Base-by-base conservation (phyloP, 1,140 invertebrate genomes). In the Procambarus clarkii region DNA sequence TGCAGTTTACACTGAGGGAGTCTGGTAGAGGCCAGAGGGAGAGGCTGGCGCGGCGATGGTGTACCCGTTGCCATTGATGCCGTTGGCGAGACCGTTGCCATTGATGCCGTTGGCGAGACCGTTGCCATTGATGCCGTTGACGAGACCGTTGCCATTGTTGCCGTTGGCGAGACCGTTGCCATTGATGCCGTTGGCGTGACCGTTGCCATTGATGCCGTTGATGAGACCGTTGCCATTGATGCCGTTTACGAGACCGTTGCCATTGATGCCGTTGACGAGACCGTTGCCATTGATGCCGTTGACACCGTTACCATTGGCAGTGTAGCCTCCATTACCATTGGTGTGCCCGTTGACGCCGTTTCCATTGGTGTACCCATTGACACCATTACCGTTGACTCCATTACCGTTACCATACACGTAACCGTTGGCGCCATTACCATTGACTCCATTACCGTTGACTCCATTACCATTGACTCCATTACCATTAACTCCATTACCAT, bases 221-320 rank as follows among this genome's bases (percentile, higher is more conserved):
- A 0, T 21, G 15, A 2, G 3, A 15, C 60, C 60, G 18, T 64
- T 64, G 3, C 9, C 60, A 11, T 34, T 64, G 18, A 21, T 21
- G 15, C 60, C 60, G 18, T 64, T 64, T 3, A 1, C 1, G 54
- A 0, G 13, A 7, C 50, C 50, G 50, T 58, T 34, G 2, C 80
- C 80, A 48, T 82, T 82, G 50, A 9, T 21, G 3, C 80, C 80
- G 80, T 82, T 82, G 11, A n/a, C 60, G 80, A 3, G 21, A 5
- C 60, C 60, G 60, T 64, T 64, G 18, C 60, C 60, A 21, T 50
- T 48, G n/a, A 18, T 21, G 60, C 60, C 21, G 13, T 18, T 18
- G 21, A 18, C 18, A 21, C 60, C 60, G 60, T 64, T 64, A 18
- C 60, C 60, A 64, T 64, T 64, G 13, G 13, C 54, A 58, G 4